Base-by-base conservation (phyloP, 2,113 vertebrate species). In the Numida meleagris region DNA sequence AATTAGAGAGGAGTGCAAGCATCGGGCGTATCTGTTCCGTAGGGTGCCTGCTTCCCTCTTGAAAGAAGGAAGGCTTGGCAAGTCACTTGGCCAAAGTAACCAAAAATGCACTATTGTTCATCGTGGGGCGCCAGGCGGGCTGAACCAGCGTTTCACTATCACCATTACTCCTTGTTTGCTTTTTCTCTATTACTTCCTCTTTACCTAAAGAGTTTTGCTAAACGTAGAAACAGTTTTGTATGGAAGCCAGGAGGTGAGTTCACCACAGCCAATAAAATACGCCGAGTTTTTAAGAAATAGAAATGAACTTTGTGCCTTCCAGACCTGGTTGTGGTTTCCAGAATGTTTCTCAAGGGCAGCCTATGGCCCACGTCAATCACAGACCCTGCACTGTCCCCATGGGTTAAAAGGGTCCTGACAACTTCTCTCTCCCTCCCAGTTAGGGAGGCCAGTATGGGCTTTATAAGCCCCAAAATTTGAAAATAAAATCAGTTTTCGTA, bases 401-500 rank as follows among this genome's bases (percentile, higher is more conserved):
- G 25, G 45, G 55, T 67, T 89, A 80, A 80, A 84, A 89, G 31
- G 31, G 29, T 82, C 36, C 62, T 65, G 40, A 21, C 20, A 48
- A 68, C 20, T 57, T 61, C 14, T 58, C 14, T 58, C 55, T 65
- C n/a, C 13, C 55, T 66, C n/a, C 13, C 10, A 18, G 34, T 70
- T 76, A 87, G 21, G 45, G 79, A 87, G 90, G 71, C 10, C 14
- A n/a, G 42, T 82, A 76, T 12, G 46, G 14, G 14, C 43, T 86
- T 74, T 71, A 79, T 79, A 94, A 79, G 9, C 20, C 40, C 3
- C 3, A 72, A 75, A 76, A 65, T 61, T 51, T 82, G 70, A 82
- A 96, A 93, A 33, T 51, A 66, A 90, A 88, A 93, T 58, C 40
- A 34, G 10, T 73, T 76, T 83, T 87, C 43, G 89, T 75, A 73